Evolutionary conservation across 2,797 vertebrate species (phyloP), one percentile per base, ranked within the genome.

Genomic region (Lophura swinhoii): DNA sequence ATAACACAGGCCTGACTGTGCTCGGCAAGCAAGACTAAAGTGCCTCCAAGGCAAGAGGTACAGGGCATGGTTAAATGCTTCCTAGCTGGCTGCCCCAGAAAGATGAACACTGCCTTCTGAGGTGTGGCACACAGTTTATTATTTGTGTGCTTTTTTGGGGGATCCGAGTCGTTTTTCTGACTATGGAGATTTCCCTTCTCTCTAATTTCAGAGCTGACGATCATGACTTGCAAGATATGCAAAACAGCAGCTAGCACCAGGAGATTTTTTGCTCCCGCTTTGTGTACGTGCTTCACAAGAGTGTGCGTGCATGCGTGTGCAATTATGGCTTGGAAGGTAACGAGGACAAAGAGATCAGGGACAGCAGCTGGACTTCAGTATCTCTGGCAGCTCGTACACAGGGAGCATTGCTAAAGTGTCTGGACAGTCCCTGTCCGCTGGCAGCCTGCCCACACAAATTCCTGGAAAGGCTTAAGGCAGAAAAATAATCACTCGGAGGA

Each of bases 381-480:
- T 94, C 86, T 90, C 91, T 87, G 87, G 96, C 88, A 96, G 75
- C 18, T 3, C 75, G 71, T 84, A 94, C 84, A 70, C 74, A 73
- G 15, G 58, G 91, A 95, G 93, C 44, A 93, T 91, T 84, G 68
- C 94, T 88, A 55, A 75, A 72, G 91, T 75, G 81, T 95, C 96
- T 94, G 93, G 64, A 84, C 68, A 90, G 90, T 94, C 95, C 92
- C 92, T 86, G 93, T 95, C 93, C 88, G 3, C 94, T 97, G 98
- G 97, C 97, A 88, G 93, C 70, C 95, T 94, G 97, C 97, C 97
- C 55, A 22, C 37, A 75, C 93, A 79, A 95, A 96, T 97, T 98
- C 97, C 97, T 98, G 97, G 97, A 98, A 97, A 97, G 97, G 96
- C 97, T 97, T 89, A 96, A 96, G 97, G 95, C 46, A 95, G 96